Evolutionary conservation across 2,888 invertebrate species (phyloP), one percentile per base, ranked within the genome.

Genomic region (Drosophila kambysellisi): DNA sequence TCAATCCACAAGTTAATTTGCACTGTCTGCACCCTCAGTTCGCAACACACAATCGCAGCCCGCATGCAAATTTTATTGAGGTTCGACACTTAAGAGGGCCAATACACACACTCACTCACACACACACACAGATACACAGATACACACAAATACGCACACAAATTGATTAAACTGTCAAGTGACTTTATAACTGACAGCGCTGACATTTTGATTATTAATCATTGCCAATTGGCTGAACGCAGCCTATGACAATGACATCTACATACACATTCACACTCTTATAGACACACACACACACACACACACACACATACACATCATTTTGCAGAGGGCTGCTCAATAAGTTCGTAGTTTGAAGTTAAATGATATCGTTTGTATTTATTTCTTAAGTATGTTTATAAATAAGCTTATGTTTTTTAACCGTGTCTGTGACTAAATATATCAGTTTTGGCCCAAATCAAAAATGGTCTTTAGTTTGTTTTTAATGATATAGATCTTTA

Each of bases 121-220:
- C 25, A 25, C 25, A 25, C 25, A 25, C 46, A 68, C 66, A 71
- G 54, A 79, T 61, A 76, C 50, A 60, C 56, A 61, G 46, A 58
- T 37, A 57, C 54, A 66, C 58, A 72, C 57, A 48, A 62, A 61
- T 35, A 56, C 52, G 53, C 70, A 71, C 63, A 70, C 71, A 83
- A 79, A 88, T 90, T 87, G 87, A 87, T 89, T 87, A 88, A 87
- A 90, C 83, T 90, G 87, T 89, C 87, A 83, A 90, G 83, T 88
- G 90, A 88, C 86, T 87, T 85, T 90, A 79, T 78, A 78, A 67
- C 83, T 83, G 90, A 89, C 84, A 79, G 75, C 77, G 82, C 74
- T 88, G 90, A 85, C 87, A 81, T 79, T 87, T 89, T 88, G 90
- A 87, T 87, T 89, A 89, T 87, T 87, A 87, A 87, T 87, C 90